Conservation (phyloP, 2,797 vertebrate species). For the Neomorphus geoffroyi region DNA sequence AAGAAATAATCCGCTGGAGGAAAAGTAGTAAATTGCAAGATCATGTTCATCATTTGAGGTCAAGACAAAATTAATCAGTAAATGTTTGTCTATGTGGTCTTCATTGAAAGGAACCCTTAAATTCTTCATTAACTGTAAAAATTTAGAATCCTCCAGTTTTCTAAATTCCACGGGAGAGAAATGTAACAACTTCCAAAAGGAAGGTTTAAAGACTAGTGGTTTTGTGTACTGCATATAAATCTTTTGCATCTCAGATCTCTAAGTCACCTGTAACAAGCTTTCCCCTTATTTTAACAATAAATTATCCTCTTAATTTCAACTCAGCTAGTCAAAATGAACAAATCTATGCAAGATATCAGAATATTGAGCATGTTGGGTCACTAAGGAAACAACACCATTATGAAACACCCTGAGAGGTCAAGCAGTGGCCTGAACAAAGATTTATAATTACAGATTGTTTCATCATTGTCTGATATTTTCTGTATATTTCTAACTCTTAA, state of each 20-base stretch:
- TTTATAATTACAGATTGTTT: neutral
- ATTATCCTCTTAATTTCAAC: neutral
- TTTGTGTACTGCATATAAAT: neutral
- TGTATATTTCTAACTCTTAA: neutral
- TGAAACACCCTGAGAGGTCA: neutral
- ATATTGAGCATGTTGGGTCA: neutral
- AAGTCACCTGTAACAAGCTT: neutral
- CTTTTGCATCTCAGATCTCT: neutral
- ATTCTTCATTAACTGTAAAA: slow-evolving; percentile 10
- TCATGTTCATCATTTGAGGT: slow-evolving; percentile 4
- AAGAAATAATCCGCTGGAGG: slow-evolving; percentile 20
- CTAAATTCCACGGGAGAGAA: neutral
- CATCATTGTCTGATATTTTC: neutral
- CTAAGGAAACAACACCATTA: neutral
- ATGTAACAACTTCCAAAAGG: neutral
- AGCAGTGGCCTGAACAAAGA: neutral
- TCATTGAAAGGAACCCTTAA: neutral
- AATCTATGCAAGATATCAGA: neutral
- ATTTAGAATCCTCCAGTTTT: neutral
- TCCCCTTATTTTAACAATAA: neutral
- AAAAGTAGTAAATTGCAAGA: slow-evolving; percentile 9
- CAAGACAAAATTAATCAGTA: slow-evolving; percentile 23
- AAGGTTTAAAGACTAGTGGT: neutral
- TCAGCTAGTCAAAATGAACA: neutral
- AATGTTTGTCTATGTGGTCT: neutral